A percentile compares a stretch with the other conserved stretches of the same genome.
Evolutionary conservation across 2,113 vertebrate genomes (phyloP).

Genomic region (Ailuropoda melanoleuca): DNA sequence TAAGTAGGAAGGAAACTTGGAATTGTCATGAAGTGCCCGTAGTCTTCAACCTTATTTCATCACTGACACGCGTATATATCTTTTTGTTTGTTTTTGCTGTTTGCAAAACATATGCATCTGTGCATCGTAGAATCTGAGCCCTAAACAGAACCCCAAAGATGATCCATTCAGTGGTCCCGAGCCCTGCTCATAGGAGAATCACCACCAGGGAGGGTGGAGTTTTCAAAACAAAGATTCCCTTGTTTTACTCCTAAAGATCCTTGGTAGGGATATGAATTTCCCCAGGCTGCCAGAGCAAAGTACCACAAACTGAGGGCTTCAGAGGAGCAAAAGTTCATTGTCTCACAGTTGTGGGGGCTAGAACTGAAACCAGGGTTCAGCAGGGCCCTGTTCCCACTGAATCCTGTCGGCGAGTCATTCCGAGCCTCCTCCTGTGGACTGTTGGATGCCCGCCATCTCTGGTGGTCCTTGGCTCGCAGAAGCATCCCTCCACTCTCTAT

Average conservation of each 20-base stretch:
- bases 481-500: neutral
- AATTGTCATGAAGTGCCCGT: neutral
- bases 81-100: neutral
- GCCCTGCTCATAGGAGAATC: neutral
- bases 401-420: accelerated
- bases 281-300: neutral
- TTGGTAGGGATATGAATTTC: neutral
- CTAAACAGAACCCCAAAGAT: neutral
- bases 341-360: neutral
- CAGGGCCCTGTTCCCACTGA: neutral
- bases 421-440: neutral
- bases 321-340: neutral
- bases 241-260: neutral
- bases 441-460: neutral
- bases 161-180: neutral
- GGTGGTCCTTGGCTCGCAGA: neutral
- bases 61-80: neutral
- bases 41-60: conserved; percentile 37
- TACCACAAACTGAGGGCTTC: neutral
- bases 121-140: neutral
- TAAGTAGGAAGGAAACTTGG: neutral
- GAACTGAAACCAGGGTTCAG: neutral
- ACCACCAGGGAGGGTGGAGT: neutral
- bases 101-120: neutral
- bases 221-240: neutral